Conservation (phyloP, 1,140 invertebrate genomes). For the Battus philenor region DNA sequence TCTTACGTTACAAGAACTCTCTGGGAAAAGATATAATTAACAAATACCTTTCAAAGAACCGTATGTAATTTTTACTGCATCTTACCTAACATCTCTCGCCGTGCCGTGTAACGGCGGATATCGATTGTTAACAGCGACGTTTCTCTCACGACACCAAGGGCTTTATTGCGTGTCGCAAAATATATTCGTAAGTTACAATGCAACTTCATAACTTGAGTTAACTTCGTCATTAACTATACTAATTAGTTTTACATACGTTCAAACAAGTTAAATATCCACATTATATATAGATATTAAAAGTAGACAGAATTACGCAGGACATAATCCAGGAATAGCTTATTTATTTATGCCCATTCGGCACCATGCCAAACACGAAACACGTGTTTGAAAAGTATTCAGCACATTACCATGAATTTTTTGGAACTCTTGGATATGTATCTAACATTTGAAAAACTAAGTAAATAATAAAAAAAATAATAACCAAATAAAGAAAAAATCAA, state of each 20-base stretch:
- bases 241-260: too few species aligned
- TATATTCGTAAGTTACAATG: constrained; percentile 24
- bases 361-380: constrained; percentile 2
- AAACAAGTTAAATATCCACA: too few species aligned
- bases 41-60: too few species aligned
- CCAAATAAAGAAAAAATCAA: neutral
- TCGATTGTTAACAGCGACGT: constrained; percentile 53
- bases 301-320: constrained; percentile 1
- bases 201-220: too few species aligned
- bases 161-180: constrained; percentile 11
- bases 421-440: too few species aligned
- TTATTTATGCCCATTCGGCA: constrained; percentile 9
- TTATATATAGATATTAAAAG: too few species aligned
- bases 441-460: too few species aligned
- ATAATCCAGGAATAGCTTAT: neutral
- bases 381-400: neutral
- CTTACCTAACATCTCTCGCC: constrained; percentile 46
- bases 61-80: constrained; percentile 55
- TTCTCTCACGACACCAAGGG: constrained; percentile 32
- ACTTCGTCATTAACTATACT: too few species aligned
- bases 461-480: too few species aligned
- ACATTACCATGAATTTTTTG: neutral
- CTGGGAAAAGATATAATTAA: too few species aligned
- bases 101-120: constrained; percentile 52
- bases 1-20: constrained; percentile 37